Evolutionary conservation across 37 sponge, comb jelly and placozoan species (phyloP), one percentile per base, ranked within the genome.

Genomic region (Haliclona indistincta): DNA sequence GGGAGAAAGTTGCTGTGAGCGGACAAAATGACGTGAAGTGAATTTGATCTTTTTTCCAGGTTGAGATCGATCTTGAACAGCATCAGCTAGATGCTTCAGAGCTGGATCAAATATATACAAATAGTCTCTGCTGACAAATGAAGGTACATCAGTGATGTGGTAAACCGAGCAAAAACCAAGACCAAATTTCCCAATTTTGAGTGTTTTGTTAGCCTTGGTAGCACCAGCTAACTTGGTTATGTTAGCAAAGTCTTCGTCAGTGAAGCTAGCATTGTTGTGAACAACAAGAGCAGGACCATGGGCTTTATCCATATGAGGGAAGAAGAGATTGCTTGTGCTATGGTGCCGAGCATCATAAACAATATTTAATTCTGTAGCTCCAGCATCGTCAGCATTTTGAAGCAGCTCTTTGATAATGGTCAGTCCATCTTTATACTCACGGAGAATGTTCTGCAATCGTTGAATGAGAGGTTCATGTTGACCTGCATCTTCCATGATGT

Each of bases 331-430:
- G 15, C 35, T 38, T 7, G 65, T 74, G 3, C 70, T 30, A 42
- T 86, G 80, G 1, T 22, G 42, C 1, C 91, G 55, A 39, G 56
- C 73, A 76, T 90, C 91, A 44, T 70, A 81, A 66, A 83, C 64
- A n/a, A 90, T 71, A 33, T 80, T 76, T 25, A 90, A 49, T 43
- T 85, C 82, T 60, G 86, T 85, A 11, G 91, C 91, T 28, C 61
- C 86, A 58, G 91, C 91, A 85, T 90, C 91, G 75, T 90, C 91
- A 55, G 91, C 91, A 85, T 90, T 90, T 58, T 90, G 91, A 29
- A 90, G 70, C 29, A 90, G 54, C 64, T 90, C 91, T 47, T 90
- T 85, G 36, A 85, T 49, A 32, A 90, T 85, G 15, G 80, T 83
- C 32, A 86, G 53, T 3, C 86, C 86, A 74, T 85, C 91, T 67